Percentiles rank a stretch among this genome's conserved stretches.
phyloP scores from a whole-genome alignment of 2,888 invertebrate genomes.

The Zhengitettix transpicula region DNA sequence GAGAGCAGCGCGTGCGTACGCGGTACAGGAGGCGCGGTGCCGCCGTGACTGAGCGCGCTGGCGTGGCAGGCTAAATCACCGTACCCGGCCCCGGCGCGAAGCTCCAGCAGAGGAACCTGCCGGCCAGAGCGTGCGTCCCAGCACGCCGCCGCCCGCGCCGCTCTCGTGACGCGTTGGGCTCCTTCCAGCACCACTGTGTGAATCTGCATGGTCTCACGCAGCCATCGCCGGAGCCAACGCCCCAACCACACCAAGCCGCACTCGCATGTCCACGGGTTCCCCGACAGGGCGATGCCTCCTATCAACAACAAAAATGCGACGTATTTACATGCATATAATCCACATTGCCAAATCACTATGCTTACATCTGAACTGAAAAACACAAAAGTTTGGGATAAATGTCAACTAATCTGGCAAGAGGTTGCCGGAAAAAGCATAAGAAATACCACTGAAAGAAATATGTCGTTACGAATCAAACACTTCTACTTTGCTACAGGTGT shows the following conservation, averaged over 20 bases:
- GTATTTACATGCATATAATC: too few species aligned
- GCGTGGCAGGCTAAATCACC: slow-evolving; percentile 73
- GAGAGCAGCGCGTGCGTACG: neutral
- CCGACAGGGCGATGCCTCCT: slow-evolving; percentile 70
- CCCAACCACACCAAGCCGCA: slow-evolving; percentile 83
- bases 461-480: too few species aligned
- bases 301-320: slow-evolving; percentile 19
- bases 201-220: slow-evolving; percentile 66
- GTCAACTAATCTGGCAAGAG: too few species aligned
- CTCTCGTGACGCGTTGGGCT: slow-evolving; percentile 27
- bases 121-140: slow-evolving; percentile 43
- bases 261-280: slow-evolving; percentile 73
- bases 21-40: slow-evolving; percentile 2
- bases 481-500: too few species aligned
- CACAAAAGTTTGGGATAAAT: too few species aligned
- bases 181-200: slow-evolving; percentile 38
- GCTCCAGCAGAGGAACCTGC: slow-evolving; percentile 48
- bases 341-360: too few species aligned
- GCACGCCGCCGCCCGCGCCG: slow-evolving; percentile 51
- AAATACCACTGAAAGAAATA: too few species aligned
- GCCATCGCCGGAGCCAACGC: slow-evolving; percentile 76
- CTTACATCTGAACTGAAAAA: too few species aligned
- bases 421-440: too few species aligned
- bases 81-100: slow-evolving; percentile 33
- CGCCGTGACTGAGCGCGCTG: slow-evolving; percentile 53